Conservation (phyloP, 2,888 invertebrate genomes). For the Troilus luridus region DNA sequence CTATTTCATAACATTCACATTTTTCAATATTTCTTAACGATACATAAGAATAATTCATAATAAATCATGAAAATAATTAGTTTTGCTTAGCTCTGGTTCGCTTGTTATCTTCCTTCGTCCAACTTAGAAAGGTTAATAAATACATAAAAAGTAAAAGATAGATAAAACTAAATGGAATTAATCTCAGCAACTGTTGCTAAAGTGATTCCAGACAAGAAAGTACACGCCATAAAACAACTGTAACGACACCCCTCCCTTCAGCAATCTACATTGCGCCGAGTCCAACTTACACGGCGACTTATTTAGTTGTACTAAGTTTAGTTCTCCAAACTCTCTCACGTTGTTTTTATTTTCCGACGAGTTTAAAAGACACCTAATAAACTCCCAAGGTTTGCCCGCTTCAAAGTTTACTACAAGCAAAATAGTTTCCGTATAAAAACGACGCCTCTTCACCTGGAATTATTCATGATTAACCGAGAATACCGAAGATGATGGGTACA, state of each 20-base stretch:
- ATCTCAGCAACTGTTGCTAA: neutral
- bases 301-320: conserved; percentile 19
- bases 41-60: too few species aligned
- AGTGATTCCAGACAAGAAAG: neutral
- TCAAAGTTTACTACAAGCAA: neutral
- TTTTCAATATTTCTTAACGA: too few species aligned
- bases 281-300: neutral
- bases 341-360: neutral
- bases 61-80: too few species aligned
- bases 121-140: neutral
- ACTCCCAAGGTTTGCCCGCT: neutral
- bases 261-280: neutral
- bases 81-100: neutral
- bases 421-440: neutral
- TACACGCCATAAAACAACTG: neutral
- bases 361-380: neutral
- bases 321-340: neutral
- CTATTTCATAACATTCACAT: too few species aligned
- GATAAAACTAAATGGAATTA: neutral
- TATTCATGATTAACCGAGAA: neutral
- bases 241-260: neutral
- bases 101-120: neutral
- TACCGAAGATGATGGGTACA: too few species aligned
- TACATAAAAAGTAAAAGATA: neutral
- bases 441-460: neutral